These are phyloP conservation scores for Hyposoter dolosus DNA, from an alignment of 2,888 invertebrate genomes.

Conservation along the genomic window DNA sequence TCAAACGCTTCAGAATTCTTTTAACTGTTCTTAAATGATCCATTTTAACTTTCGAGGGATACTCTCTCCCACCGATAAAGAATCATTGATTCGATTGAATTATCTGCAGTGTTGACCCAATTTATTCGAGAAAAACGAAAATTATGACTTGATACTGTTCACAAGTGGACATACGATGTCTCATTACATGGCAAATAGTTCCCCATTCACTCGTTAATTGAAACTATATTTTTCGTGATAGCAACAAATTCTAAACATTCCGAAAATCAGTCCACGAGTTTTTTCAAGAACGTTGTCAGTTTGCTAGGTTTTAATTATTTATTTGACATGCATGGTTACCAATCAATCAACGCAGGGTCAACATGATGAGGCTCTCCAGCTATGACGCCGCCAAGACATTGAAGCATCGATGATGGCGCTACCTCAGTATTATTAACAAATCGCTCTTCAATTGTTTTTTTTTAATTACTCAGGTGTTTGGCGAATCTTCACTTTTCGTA, in stretches of 20 bases:
- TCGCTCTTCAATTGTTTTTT: too few species aligned
- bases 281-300: not conserved
- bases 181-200: not conserved
- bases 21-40: not conserved
- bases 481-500: not conserved
- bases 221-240: not conserved
- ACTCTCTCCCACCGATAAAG: not conserved
- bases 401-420: too few species aligned
- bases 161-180: not conserved
- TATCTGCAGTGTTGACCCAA: not conserved
- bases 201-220: not conserved
- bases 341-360: not conserved
- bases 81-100: not conserved
- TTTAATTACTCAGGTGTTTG: not conserved
- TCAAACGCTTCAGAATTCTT: not conserved
- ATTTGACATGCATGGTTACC: not conserved
- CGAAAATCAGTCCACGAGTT: not conserved
- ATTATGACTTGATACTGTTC: not conserved
- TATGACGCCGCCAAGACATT: too few species aligned
- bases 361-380: not conserved
- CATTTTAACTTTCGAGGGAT: not conserved
- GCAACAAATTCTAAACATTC: not conserved
- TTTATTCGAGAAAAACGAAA: not conserved
- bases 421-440: too few species aligned
- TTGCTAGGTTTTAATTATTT: not conserved